A percentile compares a stretch with the other conserved stretches of the same genome.
Conservation (phyloP, 2,888 invertebrate species). For the Drosophila monieri region DNA sequence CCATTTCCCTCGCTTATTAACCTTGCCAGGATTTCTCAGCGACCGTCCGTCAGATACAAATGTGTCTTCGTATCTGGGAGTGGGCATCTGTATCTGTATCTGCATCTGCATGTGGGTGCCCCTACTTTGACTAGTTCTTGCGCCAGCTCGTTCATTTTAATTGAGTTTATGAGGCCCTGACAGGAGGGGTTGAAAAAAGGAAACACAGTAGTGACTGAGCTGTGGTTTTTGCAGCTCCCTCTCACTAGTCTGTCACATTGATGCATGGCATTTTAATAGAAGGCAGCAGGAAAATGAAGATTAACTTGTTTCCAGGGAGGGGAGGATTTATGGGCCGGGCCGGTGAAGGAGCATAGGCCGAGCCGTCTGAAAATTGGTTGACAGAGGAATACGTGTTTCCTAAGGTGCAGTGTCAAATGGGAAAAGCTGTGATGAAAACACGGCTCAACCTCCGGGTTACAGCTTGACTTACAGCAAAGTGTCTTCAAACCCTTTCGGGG, state of each 20-base stretch:
- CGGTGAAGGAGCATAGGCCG: not conserved
- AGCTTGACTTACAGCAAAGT: conserved; percentile 5
- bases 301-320: conserved; percentile 51
- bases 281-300: conserved; percentile 63
- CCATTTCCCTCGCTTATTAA: conserved; percentile 36
- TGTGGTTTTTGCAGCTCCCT: conserved; percentile 32
- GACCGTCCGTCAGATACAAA: conserved; percentile 11
- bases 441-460: not conserved
- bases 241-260: conserved; percentile 56
- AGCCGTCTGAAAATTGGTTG: conserved; percentile 11
- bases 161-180: conserved; percentile 59
- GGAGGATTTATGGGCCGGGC: conserved; percentile 35
- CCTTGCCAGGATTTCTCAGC: conserved; percentile 41
- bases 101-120: conserved; percentile 44
- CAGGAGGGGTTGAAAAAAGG: conserved; percentile 19
- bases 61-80: conserved; percentile 4
- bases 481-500: conserved; percentile 3
- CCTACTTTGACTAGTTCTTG: conserved; percentile 29
- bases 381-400: conserved; percentile 2
- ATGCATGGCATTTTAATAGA: conserved; percentile 72
- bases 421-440: conserved; percentile 19
- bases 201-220: conserved; percentile 21
- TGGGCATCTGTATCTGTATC: conserved; percentile 13
- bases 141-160: conserved; percentile 61
- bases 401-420: not conserved